Percentiles rank a stretch among this genome's conserved stretches.
phyloP scores from a whole-genome alignment of 2,113 vertebrate species.

The Mormyrus iriodes region DNA sequence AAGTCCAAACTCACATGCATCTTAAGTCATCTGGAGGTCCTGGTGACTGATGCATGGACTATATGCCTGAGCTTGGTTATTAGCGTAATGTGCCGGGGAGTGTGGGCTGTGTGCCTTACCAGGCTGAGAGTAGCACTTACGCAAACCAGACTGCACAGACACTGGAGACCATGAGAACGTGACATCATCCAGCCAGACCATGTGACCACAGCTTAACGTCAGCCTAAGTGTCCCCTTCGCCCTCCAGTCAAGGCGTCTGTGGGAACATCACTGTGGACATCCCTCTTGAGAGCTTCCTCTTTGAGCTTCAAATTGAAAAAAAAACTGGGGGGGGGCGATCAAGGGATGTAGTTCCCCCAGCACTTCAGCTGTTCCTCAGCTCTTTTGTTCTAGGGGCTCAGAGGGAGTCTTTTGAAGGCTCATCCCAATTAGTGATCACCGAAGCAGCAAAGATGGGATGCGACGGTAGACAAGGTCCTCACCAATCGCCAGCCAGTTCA shows the following conservation, averaged over 20 bases:
- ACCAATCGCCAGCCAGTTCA: background rate
- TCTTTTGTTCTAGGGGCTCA: conserved; percentile 33
- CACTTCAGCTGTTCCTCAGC: background rate
- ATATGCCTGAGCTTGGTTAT: background rate
- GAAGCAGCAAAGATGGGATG: conserved; percentile 29
- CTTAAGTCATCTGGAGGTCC: background rate
- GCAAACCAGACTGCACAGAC: background rate
- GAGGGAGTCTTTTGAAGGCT: conserved; percentile 40
- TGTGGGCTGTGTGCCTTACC: background rate
- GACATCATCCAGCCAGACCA: conserved; percentile 28
- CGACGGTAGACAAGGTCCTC: conserved; percentile 1
- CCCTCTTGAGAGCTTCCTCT: conserved; percentile 27
- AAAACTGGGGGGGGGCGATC: conserved; percentile 33
- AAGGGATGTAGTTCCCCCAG: conserved; percentile 37
- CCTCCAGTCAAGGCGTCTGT: conserved; percentile 43
- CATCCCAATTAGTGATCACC: conserved; percentile 43
- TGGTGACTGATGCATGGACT: background rate
- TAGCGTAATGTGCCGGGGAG: background rate
- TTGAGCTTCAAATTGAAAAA: conserved; percentile 43
- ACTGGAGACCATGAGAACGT: background rate
- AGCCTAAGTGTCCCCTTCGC: conserved; percentile 44
- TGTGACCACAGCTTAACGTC: conserved; percentile 40
- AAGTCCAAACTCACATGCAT: background rate
- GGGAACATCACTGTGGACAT: conserved; percentile 41
- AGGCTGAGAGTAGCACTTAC: background rate